Conservation (phyloP, 2,888 invertebrate species). For the Eristalis tenax region DNA sequence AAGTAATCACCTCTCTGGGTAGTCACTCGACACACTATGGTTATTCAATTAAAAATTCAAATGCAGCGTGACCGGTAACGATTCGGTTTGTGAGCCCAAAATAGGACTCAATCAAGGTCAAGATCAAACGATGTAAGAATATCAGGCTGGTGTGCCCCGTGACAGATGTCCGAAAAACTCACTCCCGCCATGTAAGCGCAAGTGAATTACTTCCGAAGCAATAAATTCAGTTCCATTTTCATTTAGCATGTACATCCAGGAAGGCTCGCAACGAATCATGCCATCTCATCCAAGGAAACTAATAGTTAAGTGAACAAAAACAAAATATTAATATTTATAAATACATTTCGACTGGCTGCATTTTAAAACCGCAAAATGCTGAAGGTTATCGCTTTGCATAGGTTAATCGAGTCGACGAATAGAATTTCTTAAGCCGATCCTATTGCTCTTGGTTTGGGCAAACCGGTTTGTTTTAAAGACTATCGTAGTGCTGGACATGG, state of each 20-base stretch:
- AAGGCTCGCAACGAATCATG: not conserved
- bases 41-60: not conserved
- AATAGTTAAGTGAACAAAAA: not conserved
- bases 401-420: constrained; percentile 31
- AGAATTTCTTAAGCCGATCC: not conserved
- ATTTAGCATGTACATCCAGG: constrained; percentile 15
- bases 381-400: constrained; percentile 12
- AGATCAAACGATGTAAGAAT: constrained; percentile 6
- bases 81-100: not conserved
- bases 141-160: too few relatives aligned
- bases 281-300: not conserved
- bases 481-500: not conserved
- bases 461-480: not conserved
- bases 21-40: not conserved
- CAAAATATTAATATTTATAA: constrained; percentile 2
- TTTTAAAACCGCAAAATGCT: not conserved
- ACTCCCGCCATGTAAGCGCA: not conserved
- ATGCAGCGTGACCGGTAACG: not conserved
- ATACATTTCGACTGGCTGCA: constrained; percentile 7
- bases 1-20: not conserved
- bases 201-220: constrained; percentile 12
- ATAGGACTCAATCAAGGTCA: constrained; percentile 1
- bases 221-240: constrained; percentile 8
- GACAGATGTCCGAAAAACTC: not conserved
- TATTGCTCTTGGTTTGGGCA: not conserved